phyloP scores from a whole-genome alignment of 2,888 invertebrate species.

The Amitus sp. region DNA sequence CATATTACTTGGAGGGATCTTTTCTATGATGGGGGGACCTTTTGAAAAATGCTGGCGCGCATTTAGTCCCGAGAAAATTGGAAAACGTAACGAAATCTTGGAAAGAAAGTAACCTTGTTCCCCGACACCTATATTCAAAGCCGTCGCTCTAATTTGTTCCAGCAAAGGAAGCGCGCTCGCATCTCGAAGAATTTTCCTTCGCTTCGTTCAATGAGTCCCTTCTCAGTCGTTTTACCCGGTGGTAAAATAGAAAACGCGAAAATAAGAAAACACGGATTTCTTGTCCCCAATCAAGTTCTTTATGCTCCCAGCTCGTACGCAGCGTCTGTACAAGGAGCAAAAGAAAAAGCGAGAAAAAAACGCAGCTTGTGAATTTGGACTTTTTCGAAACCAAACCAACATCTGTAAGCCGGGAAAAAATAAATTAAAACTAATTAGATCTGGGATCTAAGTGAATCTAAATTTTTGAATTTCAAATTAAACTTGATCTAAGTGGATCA shows the following conservation, averaged over 20 bases:
- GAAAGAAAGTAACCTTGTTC: conserved; percentile 36
- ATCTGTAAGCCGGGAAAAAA: background rate
- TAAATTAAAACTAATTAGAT: too few relatives aligned
- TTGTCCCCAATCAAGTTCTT: conserved; percentile 50
- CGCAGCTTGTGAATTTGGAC: background rate
- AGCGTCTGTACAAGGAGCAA: conserved; percentile 32
- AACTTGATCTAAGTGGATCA: too few relatives aligned
- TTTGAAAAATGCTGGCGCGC: conserved; percentile 23
- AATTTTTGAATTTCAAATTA: too few relatives aligned
- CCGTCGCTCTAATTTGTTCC: conserved; percentile 42
- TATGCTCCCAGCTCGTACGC: conserved; percentile 52
- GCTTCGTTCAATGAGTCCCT: conserved; percentile 35
- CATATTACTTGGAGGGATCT: background rate
- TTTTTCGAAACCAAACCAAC: background rate
- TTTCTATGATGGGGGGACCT: background rate
- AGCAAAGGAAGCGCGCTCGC: conserved; percentile 33
- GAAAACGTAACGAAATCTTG: conserved; percentile 26
- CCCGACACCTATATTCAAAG: conserved; percentile 37
- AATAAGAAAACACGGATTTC: conserved; percentile 42
- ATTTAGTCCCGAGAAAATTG: conserved; percentile 35
- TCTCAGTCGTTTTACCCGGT: conserved; percentile 24
- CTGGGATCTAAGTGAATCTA: too few relatives aligned
- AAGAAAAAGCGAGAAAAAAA: background rate
- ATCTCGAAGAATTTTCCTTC: conserved; percentile 38
- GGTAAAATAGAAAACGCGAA: conserved; percentile 43